phyloP scores from a whole-genome alignment of 1,140 invertebrate genomes.

The Zaprionus africanus region DNA sequence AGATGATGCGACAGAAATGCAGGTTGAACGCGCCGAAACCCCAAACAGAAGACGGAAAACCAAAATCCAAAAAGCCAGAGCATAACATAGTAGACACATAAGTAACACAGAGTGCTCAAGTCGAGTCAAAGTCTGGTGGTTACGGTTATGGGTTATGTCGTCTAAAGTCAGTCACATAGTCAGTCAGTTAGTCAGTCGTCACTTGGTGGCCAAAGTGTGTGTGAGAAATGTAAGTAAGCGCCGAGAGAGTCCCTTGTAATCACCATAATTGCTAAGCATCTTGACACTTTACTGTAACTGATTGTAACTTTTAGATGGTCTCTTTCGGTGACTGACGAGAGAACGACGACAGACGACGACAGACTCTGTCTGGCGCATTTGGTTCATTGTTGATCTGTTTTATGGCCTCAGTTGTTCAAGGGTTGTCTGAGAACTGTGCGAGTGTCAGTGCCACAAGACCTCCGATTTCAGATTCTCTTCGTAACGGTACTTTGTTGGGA shows the following conservation, averaged over 20 bases:
- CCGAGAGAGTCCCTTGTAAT: slow-evolving; percentile 45
- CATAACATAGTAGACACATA: slow-evolving; percentile 29
- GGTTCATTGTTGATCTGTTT: slow-evolving; percentile 39
- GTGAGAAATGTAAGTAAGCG: slow-evolving; percentile 34
- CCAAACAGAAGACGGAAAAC: neutral
- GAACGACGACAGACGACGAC: slow-evolving; percentile 16
- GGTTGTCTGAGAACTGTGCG: slow-evolving; percentile 26
- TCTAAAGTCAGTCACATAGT: slow-evolving; percentile 29
- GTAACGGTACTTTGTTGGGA: slow-evolving; percentile 44
- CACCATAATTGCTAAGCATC: slow-evolving; percentile 67
- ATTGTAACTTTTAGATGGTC: slow-evolving; percentile 52
- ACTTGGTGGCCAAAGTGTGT: slow-evolving; percentile 16
- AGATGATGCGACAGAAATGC: slow-evolving; percentile 76
- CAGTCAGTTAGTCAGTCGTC: slow-evolving; percentile 16
- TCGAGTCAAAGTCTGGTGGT: slow-evolving; percentile 25
- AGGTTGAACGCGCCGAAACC: slow-evolving; percentile 46
- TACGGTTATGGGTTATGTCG: slow-evolving; percentile 51
- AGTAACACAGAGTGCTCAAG: slow-evolving; percentile 59
- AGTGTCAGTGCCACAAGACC: slow-evolving; percentile 1
- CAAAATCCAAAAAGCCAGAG: slow-evolving; percentile 19
- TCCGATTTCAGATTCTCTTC: slow-evolving; percentile 33
- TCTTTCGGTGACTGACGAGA: slow-evolving; percentile 14
- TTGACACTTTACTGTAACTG: slow-evolving; percentile 65
- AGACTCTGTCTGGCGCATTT: slow-evolving; percentile 7
- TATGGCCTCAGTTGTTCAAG: slow-evolving; percentile 18